phyloP scores from a whole-genome alignment of 2,113 vertebrate genomes.

The Embiotoca jacksoni region DNA sequence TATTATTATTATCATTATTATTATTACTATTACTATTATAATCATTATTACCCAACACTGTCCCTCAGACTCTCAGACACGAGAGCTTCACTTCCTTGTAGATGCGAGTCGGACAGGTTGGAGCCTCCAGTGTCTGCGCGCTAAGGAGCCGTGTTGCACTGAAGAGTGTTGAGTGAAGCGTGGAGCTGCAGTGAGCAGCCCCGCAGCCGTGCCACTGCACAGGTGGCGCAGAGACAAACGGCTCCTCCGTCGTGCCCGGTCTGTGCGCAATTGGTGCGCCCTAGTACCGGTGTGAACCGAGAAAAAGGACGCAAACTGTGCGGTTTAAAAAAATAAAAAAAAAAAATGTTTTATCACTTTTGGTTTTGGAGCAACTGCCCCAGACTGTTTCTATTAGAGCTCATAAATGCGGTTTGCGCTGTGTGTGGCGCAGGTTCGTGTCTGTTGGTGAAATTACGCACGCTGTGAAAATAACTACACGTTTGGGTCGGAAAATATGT shows the following conservation, averaged over 20 bases:
- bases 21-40: not conserved
- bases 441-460: slow-evolving; percentile 28
- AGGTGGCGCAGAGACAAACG: slow-evolving; percentile 49
- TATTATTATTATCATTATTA: not conserved
- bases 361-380: not conserved
- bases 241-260: not conserved
- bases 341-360: not conserved
- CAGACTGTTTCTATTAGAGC: not conserved
- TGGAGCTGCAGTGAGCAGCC: slow-evolving; percentile 19
- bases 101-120: slow-evolving; percentile 56
- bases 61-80: not conserved
- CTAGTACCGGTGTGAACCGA: not conserved
- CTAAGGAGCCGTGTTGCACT: not conserved
- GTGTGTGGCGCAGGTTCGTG: slow-evolving; percentile 7
- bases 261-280: slow-evolving; percentile 35
- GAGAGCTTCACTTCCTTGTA: slow-evolving; percentile 53
- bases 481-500: not conserved
- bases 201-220: slow-evolving; percentile 15
- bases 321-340: not conserved
- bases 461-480: slow-evolving; percentile 7
- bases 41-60: not conserved
- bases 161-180: slow-evolving; percentile 3
- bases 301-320: not conserved
- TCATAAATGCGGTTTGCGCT: not conserved
- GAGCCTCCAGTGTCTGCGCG: not conserved